A percentile compares a stretch with the other conserved stretches of the same genome.
Conservation (phyloP, 1,140 invertebrate species). For the Sarcophaga bullata region DNA sequence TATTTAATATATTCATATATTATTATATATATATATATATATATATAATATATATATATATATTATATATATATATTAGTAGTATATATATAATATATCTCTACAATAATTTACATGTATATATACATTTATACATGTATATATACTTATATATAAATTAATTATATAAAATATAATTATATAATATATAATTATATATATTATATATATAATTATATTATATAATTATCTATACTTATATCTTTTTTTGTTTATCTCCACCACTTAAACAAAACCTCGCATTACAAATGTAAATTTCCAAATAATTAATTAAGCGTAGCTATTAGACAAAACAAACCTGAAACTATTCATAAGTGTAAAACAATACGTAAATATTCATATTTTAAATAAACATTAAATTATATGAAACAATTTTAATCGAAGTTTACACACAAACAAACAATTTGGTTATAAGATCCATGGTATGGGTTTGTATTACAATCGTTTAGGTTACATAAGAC, state of each 20-base stretch:
- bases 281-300: conserved; percentile 11
- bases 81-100: no score
- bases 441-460: no score
- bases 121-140: no score
- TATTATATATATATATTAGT: no score
- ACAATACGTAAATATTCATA: neutral
- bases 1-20: no score
- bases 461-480: no score
- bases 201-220: neutral
- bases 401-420: neutral
- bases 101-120: no score
- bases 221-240: neutral
- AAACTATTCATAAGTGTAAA: neutral
- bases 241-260: neutral
- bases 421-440: no score
- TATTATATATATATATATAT: no score
- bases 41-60: no score
- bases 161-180: neutral
- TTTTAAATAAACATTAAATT: neutral
- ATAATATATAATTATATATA: neutral
- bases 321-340: neutral
- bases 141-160: no score
- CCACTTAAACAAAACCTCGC: conserved; percentile 8
- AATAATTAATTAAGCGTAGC: neutral
- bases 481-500: no score